Base-by-base conservation (phyloP, 2,888 invertebrate genomes). In the Protula sp. region DNA sequence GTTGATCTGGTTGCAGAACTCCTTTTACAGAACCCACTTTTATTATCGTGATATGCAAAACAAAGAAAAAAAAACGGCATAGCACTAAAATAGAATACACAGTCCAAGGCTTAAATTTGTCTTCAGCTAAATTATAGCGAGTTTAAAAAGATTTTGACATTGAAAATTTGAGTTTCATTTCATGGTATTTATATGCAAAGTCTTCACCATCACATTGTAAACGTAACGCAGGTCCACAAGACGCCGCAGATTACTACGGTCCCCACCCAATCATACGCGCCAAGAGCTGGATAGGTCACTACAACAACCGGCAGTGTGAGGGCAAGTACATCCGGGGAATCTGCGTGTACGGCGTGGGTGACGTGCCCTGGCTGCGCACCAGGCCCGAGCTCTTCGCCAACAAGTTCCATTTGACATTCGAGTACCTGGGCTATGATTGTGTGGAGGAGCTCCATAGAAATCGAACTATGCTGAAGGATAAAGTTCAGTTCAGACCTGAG, bases 281-380 rank as follows among this genome's bases (percentile, higher is more conserved):
- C 22, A 69, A 69, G 51, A 66, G 66, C 60, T 69, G 69, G 69
- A 55, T 61, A 9, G 60, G 57, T 30, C 54, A 67, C 50, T 62
- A 67, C 30, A 57, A 54, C 26, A 55, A 63, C 22, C 53, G 63
- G 30, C 48, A 45, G n/a, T 78, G 77, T 62, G 45, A 61, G 3
- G 76, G 77, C 0, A 72, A 70, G 54, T 67, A 66, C 28, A 73
- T 76, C 1, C 67, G 73, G 14, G 74, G 74, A 1, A 70, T 78
- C 3, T 78, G 78, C 54, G 68, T 77, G 1, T 77, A 71, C 59
- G 76, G 76, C 0, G 63, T 75, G 0, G 67, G 68, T 14, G 77
- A 66, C 51, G 38, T 74, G 2, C 62, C 67, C 1, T 66, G 67
- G 63, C 67, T 78, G 14, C 58, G 65, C 1, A 61, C 63, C 9